Evolutionary conservation across 2,888 invertebrate genomes (phyloP).

Genomic region (Andrena fulva): DNA sequence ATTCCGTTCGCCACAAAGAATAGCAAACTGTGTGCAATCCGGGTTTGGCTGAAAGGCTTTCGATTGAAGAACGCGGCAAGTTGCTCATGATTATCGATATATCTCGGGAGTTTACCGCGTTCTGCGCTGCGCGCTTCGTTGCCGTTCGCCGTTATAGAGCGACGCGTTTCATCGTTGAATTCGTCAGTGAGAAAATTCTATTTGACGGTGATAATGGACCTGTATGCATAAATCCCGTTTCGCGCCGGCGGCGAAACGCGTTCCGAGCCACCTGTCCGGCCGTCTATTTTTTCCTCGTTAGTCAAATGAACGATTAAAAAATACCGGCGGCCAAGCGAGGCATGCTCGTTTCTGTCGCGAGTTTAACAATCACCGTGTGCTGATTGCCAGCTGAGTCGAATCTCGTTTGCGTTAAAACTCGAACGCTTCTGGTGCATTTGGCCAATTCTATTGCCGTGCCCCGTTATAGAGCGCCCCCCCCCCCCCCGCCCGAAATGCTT

Average conservation of each 20-base stretch:
- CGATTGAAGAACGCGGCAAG: too few species aligned
- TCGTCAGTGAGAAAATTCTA: constrained; percentile 1
- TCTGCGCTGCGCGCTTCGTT: too few species aligned
- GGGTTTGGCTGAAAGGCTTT: too few species aligned
- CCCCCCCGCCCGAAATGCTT: too few species aligned
- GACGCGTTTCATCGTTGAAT: neutral
- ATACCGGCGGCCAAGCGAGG: constrained; percentile 36
- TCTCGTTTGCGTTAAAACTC: constrained; percentile 36
- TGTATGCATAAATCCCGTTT: constrained; percentile 23
- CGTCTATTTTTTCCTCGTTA: constrained; percentile 56
- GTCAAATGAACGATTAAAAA: constrained; percentile 57
- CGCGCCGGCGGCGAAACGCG: constrained; percentile 28
- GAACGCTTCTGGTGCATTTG: constrained; percentile 21
- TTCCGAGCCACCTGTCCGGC: neutral
- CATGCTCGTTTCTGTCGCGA: constrained; percentile 48
- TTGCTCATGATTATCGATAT: too few species aligned
- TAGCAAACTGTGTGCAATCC: too few species aligned
- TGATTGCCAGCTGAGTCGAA: constrained; percentile 49
- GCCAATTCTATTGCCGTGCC: constrained; percentile 32
- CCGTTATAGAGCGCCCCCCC: too few species aligned
- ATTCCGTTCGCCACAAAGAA: too few species aligned
- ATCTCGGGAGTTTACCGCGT: too few species aligned
- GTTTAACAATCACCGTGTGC: constrained; percentile 52
- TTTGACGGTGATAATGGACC: constrained; percentile 22
- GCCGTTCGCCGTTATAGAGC: neutral